Conservation (phyloP, 2,113 vertebrate species). For the Emberiza fucata region DNA sequence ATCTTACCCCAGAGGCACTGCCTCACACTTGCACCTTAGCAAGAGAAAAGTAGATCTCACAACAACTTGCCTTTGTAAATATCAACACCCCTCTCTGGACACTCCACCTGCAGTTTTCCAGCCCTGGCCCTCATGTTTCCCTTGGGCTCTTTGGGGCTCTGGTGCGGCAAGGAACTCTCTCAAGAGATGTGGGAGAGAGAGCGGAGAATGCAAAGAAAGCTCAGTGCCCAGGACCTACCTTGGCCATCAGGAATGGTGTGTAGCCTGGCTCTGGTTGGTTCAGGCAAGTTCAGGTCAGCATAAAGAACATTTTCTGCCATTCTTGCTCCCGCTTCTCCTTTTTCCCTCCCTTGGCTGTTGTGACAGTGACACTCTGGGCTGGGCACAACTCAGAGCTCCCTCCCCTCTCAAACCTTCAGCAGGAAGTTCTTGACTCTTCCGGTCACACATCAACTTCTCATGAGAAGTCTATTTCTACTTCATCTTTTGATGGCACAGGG, state of each 20-base stretch:
- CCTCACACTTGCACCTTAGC: not conserved
- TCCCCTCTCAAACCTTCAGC: not conserved
- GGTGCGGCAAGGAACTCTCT: not conserved
- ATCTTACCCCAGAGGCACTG: not conserved
- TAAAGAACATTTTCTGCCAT: slow-evolving; percentile 7
- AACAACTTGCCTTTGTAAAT: not conserved
- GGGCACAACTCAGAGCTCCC: not conserved
- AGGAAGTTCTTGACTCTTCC: not conserved
- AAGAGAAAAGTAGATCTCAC: not conserved
- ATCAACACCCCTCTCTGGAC: not conserved
- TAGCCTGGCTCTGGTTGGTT: not conserved
- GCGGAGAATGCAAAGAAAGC: not conserved
- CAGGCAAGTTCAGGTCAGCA: not conserved
- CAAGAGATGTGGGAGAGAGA: not conserved
- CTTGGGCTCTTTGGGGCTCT: not conserved
- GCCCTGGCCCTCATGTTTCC: not conserved
- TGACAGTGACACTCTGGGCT: not conserved
- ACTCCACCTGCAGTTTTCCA: not conserved
- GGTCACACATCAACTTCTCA: not conserved
- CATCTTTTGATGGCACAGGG: not conserved
- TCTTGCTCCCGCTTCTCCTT: not conserved
- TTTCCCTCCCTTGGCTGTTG: not conserved
- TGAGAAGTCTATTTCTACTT: not conserved
- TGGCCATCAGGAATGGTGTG: not conserved
- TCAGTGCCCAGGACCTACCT: not conserved